phyloP scores from a whole-genome alignment of 2,888 invertebrate species.

The Melipona beecheii region DNA sequence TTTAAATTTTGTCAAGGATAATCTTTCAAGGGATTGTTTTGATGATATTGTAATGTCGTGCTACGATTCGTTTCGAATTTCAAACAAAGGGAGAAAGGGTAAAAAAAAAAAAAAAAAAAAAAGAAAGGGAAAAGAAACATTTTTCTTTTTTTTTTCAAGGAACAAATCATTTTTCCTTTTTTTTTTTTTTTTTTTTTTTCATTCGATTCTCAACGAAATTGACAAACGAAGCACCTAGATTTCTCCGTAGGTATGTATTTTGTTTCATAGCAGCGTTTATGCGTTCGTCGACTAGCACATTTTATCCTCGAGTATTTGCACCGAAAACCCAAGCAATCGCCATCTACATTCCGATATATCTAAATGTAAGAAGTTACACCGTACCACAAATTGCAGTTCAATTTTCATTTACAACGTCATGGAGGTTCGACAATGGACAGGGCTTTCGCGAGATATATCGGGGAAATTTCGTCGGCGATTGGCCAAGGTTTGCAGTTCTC shows the following conservation, averaged over 20 bases:
- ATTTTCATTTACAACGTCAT: conserved; percentile 1
- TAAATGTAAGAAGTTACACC: not conserved
- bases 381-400: too few relatives aligned
- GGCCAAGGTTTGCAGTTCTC: conserved; percentile 32
- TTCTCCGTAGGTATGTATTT: conserved; percentile 21
- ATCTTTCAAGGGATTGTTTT: conserved; percentile 55
- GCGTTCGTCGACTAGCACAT: conserved; percentile 7
- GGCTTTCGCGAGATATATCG: not conserved
- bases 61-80: conserved; percentile 54
- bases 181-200: not conserved
- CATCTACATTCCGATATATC: too few relatives aligned
- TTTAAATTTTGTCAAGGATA: conserved; percentile 78
- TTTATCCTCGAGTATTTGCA: conserved; percentile 1
- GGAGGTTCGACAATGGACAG: too few relatives aligned
- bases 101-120: conserved; percentile 5
- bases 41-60: conserved; percentile 63
- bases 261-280: not conserved
- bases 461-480: conserved; percentile 21
- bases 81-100: conserved; percentile 5
- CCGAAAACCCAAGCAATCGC: conserved; percentile 41
- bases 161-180: not conserved
- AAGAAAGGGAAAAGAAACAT: conserved; percentile 31
- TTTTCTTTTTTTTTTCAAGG: not conserved
- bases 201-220: conserved; percentile 15
- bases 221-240: conserved; percentile 46